Conservation (phyloP, 2,113 vertebrate genomes). For the Paradoxurus hermaphroditus region DNA sequence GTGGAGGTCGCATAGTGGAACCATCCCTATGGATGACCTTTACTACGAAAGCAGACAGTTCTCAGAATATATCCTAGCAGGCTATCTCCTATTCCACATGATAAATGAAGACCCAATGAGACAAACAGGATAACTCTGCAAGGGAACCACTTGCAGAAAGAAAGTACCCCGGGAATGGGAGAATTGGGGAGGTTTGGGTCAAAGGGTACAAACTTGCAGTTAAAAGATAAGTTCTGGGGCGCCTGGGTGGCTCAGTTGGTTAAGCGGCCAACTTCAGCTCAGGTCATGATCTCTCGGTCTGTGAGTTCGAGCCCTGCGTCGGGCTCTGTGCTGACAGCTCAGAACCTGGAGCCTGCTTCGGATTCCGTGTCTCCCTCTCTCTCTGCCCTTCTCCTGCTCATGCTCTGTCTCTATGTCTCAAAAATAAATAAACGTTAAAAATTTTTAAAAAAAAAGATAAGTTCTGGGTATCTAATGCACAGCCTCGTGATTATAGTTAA, state of each 20-base stretch:
- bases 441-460: too few species aligned
- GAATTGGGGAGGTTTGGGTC: neutral
- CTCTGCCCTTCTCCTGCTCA: too few species aligned
- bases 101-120: conserved; percentile 3
- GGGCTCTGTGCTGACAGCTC: too few species aligned
- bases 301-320: too few species aligned
- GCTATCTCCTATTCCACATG: neutral
- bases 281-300: too few species aligned
- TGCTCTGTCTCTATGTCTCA: too few species aligned
- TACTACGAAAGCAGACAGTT: neutral
- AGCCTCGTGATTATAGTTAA: neutral
- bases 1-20: neutral
- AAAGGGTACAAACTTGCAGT: neutral
- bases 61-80: neutral
- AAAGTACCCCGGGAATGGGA: neutral
- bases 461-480: neutral
- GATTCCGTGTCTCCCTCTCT: too few species aligned
- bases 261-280: too few species aligned
- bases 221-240: neutral
- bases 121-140: neutral
- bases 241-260: too few species aligned
- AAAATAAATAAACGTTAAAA: too few species aligned
- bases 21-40: neutral
- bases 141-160: neutral
- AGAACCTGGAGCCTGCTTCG: too few species aligned